Evolutionary conservation across 2,888 invertebrate species (phyloP), one percentile per base, ranked within the genome.

Genomic region (Gastrophysa polygoni): DNA sequence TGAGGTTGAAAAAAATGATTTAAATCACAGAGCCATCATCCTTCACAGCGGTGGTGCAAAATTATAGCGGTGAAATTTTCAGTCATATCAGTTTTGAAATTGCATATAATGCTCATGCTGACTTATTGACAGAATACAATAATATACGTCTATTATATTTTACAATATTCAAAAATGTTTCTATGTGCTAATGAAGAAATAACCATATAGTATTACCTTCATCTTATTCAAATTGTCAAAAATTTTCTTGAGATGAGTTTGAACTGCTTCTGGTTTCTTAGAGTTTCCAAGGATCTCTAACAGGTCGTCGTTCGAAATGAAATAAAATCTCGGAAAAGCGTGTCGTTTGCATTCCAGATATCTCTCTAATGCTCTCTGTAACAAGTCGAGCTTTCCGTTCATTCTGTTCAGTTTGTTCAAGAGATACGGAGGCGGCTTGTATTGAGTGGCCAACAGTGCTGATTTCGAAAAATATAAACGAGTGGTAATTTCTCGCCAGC

Each of bases 301-400:
- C 70, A 93, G 82, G 76, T 93, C 92, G 74, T 91, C 91, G 77
- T 92, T 91, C n/a, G 91, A 91, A 67, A 92, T 86, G 77, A 92
- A 92, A 79, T 92, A 92, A 78, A 92, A 91, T 59, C 92, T 82
- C 11, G 95, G 95, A 80, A 96, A 96, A 46, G 92, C 78, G 79
- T 92, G 90, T n/a, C 95, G 85, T 77, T 96, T 96, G 0, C 91
- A 90, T 82, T 96, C 95, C 65, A 96, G 83, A 80, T 95, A 96
- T 77, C 89, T 87, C 79, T 95, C 95, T 55, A 96, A 82, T 0
- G 92, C 91, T 75, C 93, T 87, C 76, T 95, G 90, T 70, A 95
- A 92, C 32, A 85, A 82, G 77, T 95, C 95, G 66, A 95, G 83
- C 70, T 89, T 88, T 57, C 88, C 87, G 70, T 89, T 89, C 87